A percentile compares a stretch with the other conserved stretches of the same genome.
These are phyloP conservation scores for Lasius platythorax DNA, from an alignment of 2,888 invertebrate genomes.

Conservation along the genomic window DNA sequence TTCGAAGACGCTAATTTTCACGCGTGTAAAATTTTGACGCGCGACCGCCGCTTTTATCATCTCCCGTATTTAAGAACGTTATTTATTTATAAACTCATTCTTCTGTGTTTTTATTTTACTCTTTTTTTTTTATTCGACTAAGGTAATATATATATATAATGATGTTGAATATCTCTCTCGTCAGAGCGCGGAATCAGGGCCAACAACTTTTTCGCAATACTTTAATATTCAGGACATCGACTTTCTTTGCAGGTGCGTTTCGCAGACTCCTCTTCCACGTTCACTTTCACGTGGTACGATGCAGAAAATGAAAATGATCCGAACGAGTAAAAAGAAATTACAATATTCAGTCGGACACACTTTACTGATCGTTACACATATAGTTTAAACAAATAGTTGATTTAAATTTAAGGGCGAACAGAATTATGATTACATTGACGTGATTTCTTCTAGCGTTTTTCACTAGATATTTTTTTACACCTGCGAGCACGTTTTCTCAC, in stretches of 20 bases:
- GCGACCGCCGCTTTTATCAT: conserved; percentile 42
- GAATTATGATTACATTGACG: neutral
- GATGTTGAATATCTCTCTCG: neutral
- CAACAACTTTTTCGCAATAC: neutral
- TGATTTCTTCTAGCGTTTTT: neutral
- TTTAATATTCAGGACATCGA: neutral
- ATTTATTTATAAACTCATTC: neutral
- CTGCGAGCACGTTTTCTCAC: neutral
- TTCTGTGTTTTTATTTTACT: too few relatives aligned
- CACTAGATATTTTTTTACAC: neutral
- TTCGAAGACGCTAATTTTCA: conserved; percentile 56
- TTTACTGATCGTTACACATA: neutral
- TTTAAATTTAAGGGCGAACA: neutral
- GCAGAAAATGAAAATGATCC: neutral
- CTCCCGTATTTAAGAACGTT: neutral
- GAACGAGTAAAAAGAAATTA: neutral
- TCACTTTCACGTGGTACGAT: neutral
- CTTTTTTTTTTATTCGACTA: neutral
- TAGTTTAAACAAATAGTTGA: neutral
- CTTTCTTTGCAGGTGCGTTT: neutral
- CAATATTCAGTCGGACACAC: neutral
- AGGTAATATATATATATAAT: neutral
- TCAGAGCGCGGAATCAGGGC: neutral
- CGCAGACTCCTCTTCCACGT: neutral
- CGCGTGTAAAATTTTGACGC: neutral